phyloP scores from a whole-genome alignment of 1,140 invertebrate species.

The Drosophila eugracilis region DNA sequence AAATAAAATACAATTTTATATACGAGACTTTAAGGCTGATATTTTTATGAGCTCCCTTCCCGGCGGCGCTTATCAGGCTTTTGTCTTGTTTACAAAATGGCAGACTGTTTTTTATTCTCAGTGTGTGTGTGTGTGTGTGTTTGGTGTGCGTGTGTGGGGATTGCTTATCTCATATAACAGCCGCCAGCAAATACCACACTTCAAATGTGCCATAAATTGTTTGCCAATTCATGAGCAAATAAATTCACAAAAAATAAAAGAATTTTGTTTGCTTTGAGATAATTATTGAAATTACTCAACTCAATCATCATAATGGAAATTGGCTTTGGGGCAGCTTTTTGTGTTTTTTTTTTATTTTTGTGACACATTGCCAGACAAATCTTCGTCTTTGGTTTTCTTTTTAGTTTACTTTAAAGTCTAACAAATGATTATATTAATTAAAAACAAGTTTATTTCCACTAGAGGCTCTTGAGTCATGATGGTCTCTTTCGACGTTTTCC shows the following conservation, averaged over 20 bases:
- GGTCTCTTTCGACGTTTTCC: conserved; percentile 11
- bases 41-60: conserved; percentile 41
- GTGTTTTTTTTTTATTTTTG: neutral
- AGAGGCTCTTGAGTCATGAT: neutral
- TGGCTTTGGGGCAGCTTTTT: conserved; percentile 11
- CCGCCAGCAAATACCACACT: conserved; percentile 29
- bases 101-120: conserved; percentile 64
- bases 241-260: conserved; percentile 24
- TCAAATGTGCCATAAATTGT: conserved; percentile 78
- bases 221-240: conserved; percentile 53
- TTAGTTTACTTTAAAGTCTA: neutral
- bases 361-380: conserved; percentile 16
- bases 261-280: conserved; percentile 41
- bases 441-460: neutral
- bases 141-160: too few relatives aligned
- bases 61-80: conserved; percentile 50
- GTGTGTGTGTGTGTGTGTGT: too few relatives aligned
- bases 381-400: conserved; percentile 22
- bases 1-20: conserved; percentile 45
- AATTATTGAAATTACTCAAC: conserved; percentile 63
- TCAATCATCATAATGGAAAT: conserved; percentile 29
- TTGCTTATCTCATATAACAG: conserved; percentile 63
- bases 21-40: conserved; percentile 35
- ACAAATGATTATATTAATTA: neutral
- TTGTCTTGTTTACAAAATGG: conserved; percentile 76